Percentiles rank a stretch among this genome's conserved stretches.
Conservation (phyloP, 2,797 vertebrate species). For the Pelobates cultripes region DNA sequence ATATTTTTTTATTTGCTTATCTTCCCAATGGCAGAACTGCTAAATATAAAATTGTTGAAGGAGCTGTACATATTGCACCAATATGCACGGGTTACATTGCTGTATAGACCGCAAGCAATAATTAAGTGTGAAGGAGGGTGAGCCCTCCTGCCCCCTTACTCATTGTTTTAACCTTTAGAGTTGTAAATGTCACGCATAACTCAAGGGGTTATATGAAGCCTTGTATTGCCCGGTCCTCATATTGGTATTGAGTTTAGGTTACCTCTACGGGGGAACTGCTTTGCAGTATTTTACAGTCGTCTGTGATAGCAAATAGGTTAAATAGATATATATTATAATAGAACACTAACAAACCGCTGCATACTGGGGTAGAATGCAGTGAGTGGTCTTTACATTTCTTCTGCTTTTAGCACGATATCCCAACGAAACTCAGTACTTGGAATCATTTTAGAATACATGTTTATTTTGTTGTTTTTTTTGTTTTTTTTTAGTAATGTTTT, state of each 20-base stretch:
- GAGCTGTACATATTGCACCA: slow-evolving; percentile 46
- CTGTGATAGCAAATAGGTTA: neutral
- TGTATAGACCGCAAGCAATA: slow-evolving; percentile 3
- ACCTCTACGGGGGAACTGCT: neutral
- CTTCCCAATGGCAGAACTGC: slow-evolving; percentile 69
- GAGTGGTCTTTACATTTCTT: slow-evolving; percentile 57
- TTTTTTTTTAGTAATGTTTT: slow-evolving; percentile 56
- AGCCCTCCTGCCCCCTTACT: neutral
- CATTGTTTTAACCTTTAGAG: neutral
- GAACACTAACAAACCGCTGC: slow-evolving; percentile 53
- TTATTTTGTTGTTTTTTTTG: neutral
- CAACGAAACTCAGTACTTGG: neutral
- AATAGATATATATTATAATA: neutral
- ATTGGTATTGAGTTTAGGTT: neutral
- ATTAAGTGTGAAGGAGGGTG: neutral
- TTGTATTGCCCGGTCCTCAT: neutral
- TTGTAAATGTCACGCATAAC: neutral
- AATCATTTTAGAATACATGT: slow-evolving; percentile 54
- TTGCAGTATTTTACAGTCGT: neutral
- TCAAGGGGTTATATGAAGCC: neutral
- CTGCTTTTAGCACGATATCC: slow-evolving; percentile 8
- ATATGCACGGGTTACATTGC: slow-evolving; percentile 15
- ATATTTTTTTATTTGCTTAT: slow-evolving; percentile 67
- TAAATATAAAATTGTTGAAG: slow-evolving; percentile 37
- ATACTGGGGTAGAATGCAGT: slow-evolving; percentile 62